Evolutionary conservation across 2,797 vertebrate species (phyloP), one percentile per base, ranked within the genome.

Genomic region (Enteromius thamalakanensis): DNA sequence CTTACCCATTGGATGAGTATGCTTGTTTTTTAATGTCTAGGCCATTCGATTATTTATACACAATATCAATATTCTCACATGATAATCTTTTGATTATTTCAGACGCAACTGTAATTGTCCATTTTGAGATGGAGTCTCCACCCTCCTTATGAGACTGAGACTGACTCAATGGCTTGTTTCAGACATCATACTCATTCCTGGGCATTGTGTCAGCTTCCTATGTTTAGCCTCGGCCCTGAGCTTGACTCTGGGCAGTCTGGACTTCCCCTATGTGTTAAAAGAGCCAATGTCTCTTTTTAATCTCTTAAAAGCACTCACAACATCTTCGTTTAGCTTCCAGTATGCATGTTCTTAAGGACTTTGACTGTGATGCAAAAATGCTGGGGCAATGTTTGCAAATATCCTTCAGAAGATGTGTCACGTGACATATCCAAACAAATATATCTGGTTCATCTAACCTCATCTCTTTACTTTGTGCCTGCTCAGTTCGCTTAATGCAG

Each of bases 201-300:
- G 23, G 77, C 65, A 76, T 84, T 86, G 88, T 85, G 86, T 89
- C 84, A 82, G 76, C 76, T 62, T 75, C 55, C 82, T 88, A 86
- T 75, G 72, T 85, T 80, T 85, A 86, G 77, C 74, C 68, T 8
- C 26, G 34, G 76, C 64, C 37, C 69, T 37, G 32, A 42, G 23
- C n/a, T 71, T 71, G 53, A 83, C 40, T 71, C 37, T 78, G 53
- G 51, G 29, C 42, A n/a, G 75, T 83, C 53, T 71, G 82, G 76
- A 83, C 9, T 64, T 83, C 29, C 65, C 82, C 40, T n/a, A 40
- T 64, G 65, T 71, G 75, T 67, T 64, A 34, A 37, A 21, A 71
- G 75, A 60, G 23, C 26, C 14, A 14, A 51, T 69, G 19, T 60
- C 51, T 32, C 47, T 83, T 65, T 83, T 69, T 47, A 34, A 62